Conservation (phyloP, 2,113 vertebrate species). For the Brachypteracias leptosomus region DNA sequence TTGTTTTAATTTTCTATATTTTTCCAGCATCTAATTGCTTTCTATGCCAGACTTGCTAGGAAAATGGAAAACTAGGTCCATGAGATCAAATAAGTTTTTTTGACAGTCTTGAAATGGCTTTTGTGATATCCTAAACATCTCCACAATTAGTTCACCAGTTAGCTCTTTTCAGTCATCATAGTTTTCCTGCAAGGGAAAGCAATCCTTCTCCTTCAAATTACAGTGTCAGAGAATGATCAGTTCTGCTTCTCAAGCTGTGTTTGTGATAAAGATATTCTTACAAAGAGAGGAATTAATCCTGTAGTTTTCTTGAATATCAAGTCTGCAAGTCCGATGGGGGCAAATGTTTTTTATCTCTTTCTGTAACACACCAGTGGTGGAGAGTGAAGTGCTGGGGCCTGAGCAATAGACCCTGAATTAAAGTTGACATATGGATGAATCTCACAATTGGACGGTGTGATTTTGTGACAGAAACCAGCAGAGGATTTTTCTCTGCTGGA, state of each 20-base stretch:
- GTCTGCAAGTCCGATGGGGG: neutral
- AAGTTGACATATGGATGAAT: too few species aligned
- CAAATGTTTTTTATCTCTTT: too few species aligned
- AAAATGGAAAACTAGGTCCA: neutral
- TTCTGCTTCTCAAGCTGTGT: slow-evolving; percentile 9
- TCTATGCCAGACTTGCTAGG: neutral
- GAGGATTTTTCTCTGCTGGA: too few species aligned
- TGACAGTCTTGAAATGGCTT: neutral
- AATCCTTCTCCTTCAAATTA: slow-evolving; percentile 7
- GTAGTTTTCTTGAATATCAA: neutral
- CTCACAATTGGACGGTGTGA: too few species aligned
- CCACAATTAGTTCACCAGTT: neutral
- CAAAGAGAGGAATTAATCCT: neutral
- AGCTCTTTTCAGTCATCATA: neutral
- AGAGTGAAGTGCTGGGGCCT: too few species aligned
- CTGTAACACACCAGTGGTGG: too few species aligned
- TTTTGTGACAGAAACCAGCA: too few species aligned
- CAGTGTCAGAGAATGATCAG: neutral
- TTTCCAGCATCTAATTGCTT: neutral
- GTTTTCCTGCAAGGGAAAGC: slow-evolving; percentile 33
- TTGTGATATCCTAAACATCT: neutral
- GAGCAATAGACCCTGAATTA: too few species aligned
- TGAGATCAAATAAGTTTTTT: neutral
- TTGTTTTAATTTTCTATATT: neutral
- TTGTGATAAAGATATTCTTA: neutral